phyloP scores from a whole-genome alignment of 2,888 invertebrate genomes.

The Drosophila suboccidentalis region DNA sequence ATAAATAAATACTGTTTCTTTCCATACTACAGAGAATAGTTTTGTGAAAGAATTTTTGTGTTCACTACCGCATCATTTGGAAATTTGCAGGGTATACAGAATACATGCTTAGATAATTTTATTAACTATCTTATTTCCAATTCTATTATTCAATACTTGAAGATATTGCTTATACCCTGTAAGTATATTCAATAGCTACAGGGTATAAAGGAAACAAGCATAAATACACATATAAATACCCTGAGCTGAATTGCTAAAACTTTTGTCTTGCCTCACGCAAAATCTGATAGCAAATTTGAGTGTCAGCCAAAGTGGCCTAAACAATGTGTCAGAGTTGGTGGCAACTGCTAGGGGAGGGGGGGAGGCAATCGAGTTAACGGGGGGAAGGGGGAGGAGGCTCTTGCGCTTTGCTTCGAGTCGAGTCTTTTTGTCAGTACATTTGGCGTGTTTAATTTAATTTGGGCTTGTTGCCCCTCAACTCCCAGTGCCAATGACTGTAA shows the following conservation, averaged over 20 bases:
- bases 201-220: slow-evolving; percentile 29
- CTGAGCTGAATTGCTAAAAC: slow-evolving; percentile 33
- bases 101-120: no score
- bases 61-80: background rate
- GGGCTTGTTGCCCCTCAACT: slow-evolving; percentile 20
- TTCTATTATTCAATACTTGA: background rate
- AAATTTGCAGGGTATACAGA: background rate
- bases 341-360: slow-evolving; percentile 2
- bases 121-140: background rate
- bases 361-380: slow-evolving; percentile 1
- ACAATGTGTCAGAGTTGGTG: slow-evolving; percentile 56
- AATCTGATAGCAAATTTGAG: slow-evolving; percentile 77
- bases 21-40: no score
- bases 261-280: slow-evolving; percentile 58
- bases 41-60: no score
- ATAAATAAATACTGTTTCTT: no score
- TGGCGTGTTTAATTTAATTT: slow-evolving; percentile 57
- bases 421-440: slow-evolving; percentile 33
- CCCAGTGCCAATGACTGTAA: slow-evolving; percentile 51
- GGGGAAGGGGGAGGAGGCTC: background rate
- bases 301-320: slow-evolving; percentile 75
- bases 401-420: slow-evolving; percentile 20
- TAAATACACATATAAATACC: slow-evolving; percentile 30
- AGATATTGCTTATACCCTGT: background rate
- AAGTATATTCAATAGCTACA: background rate